Base-by-base conservation (phyloP, 2,888 invertebrate species). In the Morpho deidamia region DNA sequence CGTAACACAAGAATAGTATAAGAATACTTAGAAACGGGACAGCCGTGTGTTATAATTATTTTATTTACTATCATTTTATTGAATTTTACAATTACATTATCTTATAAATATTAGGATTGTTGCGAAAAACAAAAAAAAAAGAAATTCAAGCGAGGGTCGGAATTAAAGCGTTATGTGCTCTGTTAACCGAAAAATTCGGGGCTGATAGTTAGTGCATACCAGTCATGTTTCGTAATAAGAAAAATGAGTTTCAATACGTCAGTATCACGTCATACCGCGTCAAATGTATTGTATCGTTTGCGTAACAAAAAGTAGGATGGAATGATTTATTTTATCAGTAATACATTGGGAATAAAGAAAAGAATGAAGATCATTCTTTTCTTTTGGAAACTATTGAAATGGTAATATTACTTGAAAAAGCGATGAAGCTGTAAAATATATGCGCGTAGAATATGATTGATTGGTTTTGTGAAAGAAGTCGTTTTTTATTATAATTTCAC, bases 181-280 rank as follows among this genome's bases (percentile, higher is more conserved):
- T 23, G 4, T 5, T 23, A 23, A 5, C 23, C 23, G 23, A 5
- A 23, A 23, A 23, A 23, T 23, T 23, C 23, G 23, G 23, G 2
- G 23, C 23, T 23, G 23, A 1, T 23, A 23, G 23, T 5, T 23
- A 23, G 1, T 23, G 76, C 66, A 67, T 62, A 49, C 67, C 51
- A 59, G 55, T 51, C 44, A 62, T 69, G 62, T 76, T 72, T 69
- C 69, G 71, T 76, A 77, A 78, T 64, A 63, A 68, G 65, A 69
- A 68, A 68, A 57, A 62, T 57, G 59, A 54, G 34, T 11, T 48
- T 46, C 43, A 47, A 52, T 49, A 50, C 55, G 59, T 62, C 62
- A 62, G 32, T 47, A 58, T 46, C 49, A 59, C 57, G 53, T 61
- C 57, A 51, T 39, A 46, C 53, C 42, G 41, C 49, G 39, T 51